Base-by-base conservation (phyloP, 2,888 invertebrate genomes). In the Lacanobia oleracea region DNA sequence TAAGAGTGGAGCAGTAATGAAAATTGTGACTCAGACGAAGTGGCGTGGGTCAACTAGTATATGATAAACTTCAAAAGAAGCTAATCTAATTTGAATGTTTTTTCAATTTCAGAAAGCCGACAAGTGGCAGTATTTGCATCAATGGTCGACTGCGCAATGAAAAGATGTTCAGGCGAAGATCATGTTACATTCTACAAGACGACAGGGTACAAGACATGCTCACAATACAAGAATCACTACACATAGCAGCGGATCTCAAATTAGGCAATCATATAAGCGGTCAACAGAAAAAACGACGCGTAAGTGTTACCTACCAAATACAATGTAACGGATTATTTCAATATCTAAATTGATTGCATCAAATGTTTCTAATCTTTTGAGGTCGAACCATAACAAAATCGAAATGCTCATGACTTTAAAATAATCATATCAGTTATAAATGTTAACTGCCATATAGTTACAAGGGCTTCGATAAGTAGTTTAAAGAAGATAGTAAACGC, bases 101-200 rank as follows among this genome's bases (percentile, higher is more conserved):
- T 82, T 64, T 56, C 65, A 23, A 68, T 93, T 93, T 12, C 93
- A 96, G 96, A 74, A 92, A 93, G 77, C 92, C 92, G 6, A 91
- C 94, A n/a, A 95, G 93, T 23, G 99, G 99, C 0, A 96, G 94
- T 37, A 96, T 99, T 50, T 94, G 94, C 60, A 96, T 98, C n/a
- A 98, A 99, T 89, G 98, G 97, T 6, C 96, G 96, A 48, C 88
- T 95, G 59, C 95, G 98, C 53, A 97, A 97, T 83, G 96, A 97
- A 78, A 97, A 97, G 82, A 93, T 96, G 71, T 97, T 98, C 85
- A 96, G 98, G 57, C 97, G 97, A 86, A 97, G 97, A 78, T 97
- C 98, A 5, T 98, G 98, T 84, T 99, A 99, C 93, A 99, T 99
- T 79, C 98, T 98, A 96, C 99, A 99, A 92, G 97, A 98, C 86